Evolutionary conservation across 2,888 invertebrate species (phyloP).

Genomic region (Orchesella flavescens): DNA sequence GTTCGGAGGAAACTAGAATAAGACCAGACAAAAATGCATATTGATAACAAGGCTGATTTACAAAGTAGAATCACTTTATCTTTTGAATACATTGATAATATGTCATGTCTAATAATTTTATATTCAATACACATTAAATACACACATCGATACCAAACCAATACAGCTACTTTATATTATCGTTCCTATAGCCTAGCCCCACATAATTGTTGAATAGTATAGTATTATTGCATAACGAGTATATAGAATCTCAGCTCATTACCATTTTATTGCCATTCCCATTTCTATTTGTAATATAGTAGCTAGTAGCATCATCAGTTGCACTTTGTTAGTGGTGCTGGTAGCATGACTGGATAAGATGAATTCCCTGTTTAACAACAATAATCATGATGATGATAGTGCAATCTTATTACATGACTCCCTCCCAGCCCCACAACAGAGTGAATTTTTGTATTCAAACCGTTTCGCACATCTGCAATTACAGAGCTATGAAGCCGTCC

Average conservation of each 20-base stretch:
- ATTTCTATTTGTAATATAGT: background rate
- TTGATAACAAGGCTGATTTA: background rate
- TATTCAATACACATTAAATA: background rate
- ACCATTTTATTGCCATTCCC: background rate
- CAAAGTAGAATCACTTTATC: background rate
- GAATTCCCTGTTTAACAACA: constrained; percentile 8
- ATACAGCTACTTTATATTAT: no score
- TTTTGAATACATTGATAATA: background rate
- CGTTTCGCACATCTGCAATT: constrained; percentile 11
- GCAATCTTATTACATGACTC: background rate
- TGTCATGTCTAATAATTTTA: background rate
- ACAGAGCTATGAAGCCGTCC: background rate
- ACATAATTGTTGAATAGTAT: background rate
- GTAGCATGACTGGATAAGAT: constrained; percentile 8
- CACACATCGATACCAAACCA: background rate
- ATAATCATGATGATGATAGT: constrained; percentile 9
- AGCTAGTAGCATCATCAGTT: no score
- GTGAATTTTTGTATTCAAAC: constrained; percentile 18
- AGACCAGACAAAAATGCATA: constrained; percentile 9
- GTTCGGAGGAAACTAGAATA: constrained; percentile 23
- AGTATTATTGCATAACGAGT: background rate
- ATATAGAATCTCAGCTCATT: background rate
- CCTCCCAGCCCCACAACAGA: background rate
- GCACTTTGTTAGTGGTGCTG: no score
- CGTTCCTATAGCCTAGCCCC: background rate